Base-by-base conservation (phyloP, 2,797 vertebrate species). In the Anabas testudineus region DNA sequence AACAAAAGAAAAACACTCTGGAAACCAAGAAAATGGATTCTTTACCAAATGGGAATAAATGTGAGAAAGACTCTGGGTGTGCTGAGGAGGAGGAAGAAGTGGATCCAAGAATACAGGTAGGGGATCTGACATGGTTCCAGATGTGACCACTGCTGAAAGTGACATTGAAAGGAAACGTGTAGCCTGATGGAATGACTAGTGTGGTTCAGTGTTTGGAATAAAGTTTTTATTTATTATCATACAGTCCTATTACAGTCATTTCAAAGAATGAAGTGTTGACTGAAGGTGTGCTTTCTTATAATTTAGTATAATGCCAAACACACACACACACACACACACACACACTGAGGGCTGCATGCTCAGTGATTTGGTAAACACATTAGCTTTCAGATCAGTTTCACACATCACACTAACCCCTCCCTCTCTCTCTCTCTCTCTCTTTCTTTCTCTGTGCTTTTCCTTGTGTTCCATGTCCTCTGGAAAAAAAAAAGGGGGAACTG, bases 91-190 rank as follows among this genome's bases (percentile, higher is more conserved):
- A 89, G 37, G 96, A 96, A 57, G 95, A 97, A 88, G 96, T 98
- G 77, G 97, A 99, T 7, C 97, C 97, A 24, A 95, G 97, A 77
- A 97, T 99, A 72, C 96, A 98, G 96, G 97, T 99, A n/a, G n/a
- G 86, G 84, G 82, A 48, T 21, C 10, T 10, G 9, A 10, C 21
- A 2, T 18, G n/a, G 21, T 8, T 77, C 69, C 65, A 84, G 55
- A 67, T 77, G 73, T 72, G 57, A 21, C 18, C 18, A 56, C 15
- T 1, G 30, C 68, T 55, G 34, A 53, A 53, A 59, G 55, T 79
- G 64, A 80, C 75, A 76, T 52, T 78, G 63, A 65, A 34, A 10
- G 45, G 9, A 41, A 51, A 28, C 3, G 53, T 12, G 51, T 14
- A 48, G 19, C n/a, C 28, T 34, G n/a, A 37, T 32, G 22, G 22